These are phyloP conservation scores for Benitochromis conjunctus DNA, from an alignment of 2,113 vertebrate species.

Conservation along the genomic window DNA sequence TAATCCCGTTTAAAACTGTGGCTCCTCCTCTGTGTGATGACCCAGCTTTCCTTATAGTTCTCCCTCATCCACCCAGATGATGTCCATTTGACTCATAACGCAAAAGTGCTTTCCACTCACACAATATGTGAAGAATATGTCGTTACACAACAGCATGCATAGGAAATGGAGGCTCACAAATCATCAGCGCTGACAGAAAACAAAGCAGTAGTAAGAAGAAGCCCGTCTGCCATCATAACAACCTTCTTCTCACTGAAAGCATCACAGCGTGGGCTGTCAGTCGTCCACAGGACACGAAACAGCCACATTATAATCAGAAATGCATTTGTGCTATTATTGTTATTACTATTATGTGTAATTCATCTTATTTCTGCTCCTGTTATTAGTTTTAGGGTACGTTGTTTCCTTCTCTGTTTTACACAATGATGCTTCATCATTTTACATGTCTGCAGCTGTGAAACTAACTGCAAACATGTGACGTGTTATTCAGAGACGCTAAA, in stretches of 20 bases:
- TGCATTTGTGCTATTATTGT: neutral
- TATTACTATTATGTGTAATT: neutral
- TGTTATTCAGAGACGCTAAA: neutral
- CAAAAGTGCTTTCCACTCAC: neutral
- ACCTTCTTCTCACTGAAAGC: neutral
- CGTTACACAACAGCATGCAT: neutral
- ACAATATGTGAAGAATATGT: neutral
- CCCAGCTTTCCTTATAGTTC: too few species aligned
- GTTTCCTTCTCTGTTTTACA: neutral
- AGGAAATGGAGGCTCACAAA: neutral
- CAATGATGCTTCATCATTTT: neutral
- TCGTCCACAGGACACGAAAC: neutral
- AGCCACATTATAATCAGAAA: neutral
- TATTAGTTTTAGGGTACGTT: neutral
- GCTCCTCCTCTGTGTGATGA: neutral
- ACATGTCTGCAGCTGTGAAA: neutral
- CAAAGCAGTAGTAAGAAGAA: neutral
- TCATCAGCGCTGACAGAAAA: neutral
- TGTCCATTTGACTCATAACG: neutral
- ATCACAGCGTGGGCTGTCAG: too few species aligned
- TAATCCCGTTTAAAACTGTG: fast-evolving
- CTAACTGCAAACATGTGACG: neutral
- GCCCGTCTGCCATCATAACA: neutral
- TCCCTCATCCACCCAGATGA: neutral
- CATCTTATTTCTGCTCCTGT: neutral